Percentiles rank a stretch among this genome's conserved stretches.
These are phyloP conservation scores for Crypturellus tataupa DNA, from an alignment of 2,797 vertebrate species.

Conservation along the genomic window DNA sequence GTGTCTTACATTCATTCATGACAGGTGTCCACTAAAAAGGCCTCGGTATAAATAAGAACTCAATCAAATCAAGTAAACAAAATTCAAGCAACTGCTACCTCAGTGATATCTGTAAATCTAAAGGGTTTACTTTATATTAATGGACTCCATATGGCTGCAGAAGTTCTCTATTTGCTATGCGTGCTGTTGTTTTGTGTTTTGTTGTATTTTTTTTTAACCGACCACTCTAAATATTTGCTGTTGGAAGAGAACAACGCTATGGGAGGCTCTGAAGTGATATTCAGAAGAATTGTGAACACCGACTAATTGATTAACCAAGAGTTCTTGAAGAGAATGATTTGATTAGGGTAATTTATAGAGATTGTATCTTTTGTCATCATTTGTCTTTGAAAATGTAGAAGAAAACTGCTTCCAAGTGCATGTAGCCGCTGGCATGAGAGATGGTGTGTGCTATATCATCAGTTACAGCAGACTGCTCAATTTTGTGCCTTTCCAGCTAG, in stretches of 20 bases:
- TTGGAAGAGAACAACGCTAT: constrained; percentile 20
- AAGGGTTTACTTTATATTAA: constrained; percentile 1
- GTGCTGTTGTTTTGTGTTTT: neutral
- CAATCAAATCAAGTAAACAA: neutral
- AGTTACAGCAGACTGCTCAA: constrained; percentile 76
- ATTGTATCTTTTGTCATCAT: constrained; percentile 85
- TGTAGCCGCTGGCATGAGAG: constrained; percentile 77
- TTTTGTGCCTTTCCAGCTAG: constrained; percentile 76
- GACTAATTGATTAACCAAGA: constrained; percentile 84
- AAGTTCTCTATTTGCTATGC: neutral
- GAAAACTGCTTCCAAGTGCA: constrained; percentile 79
- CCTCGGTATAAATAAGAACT: neutral
- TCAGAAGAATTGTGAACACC: constrained; percentile 49
- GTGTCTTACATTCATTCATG: constrained; percentile 3
- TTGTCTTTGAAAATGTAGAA: constrained; percentile 83
- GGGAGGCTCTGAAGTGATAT: constrained; percentile 59
- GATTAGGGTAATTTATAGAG: constrained; percentile 85
- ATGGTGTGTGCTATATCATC: constrained; percentile 74
- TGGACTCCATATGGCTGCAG: neutral
- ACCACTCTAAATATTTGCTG: constrained; percentile 38
- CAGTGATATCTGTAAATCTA: neutral
- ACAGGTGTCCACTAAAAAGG: neutral
- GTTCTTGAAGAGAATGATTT: constrained; percentile 81
- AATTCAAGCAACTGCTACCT: neutral
- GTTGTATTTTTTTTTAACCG: neutral